Conservation (phyloP, 37 sponge, comb jelly and placozoan genomes). For the Theonella swinhoei region DNA sequence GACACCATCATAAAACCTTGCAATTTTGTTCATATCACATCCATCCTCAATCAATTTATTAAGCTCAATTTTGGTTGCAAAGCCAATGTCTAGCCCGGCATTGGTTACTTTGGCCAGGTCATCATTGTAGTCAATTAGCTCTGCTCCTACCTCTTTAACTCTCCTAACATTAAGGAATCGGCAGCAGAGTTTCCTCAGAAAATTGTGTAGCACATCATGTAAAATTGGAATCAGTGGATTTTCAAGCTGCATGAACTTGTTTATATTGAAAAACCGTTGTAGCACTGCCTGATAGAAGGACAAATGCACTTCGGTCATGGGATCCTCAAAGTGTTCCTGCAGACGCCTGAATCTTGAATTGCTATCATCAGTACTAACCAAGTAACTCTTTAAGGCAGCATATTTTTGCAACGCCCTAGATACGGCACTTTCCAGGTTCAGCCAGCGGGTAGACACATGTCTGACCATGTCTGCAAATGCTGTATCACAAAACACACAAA, state of each 20-base stretch:
- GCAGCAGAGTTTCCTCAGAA: slow-evolving; percentile 23
- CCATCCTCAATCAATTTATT: slow-evolving; percentile 20
- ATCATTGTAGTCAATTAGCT: slow-evolving; percentile 3
- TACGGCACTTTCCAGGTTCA: slow-evolving; percentile 39
- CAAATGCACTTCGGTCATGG: slow-evolving; percentile 43
- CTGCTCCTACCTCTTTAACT: slow-evolving; percentile 4
- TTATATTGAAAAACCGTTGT: slow-evolving; percentile 10
- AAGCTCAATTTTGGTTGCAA: slow-evolving; percentile 14
- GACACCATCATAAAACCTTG: no score
- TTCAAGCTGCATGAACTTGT: slow-evolving; percentile 27
- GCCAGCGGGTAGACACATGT: slow-evolving; percentile 47
- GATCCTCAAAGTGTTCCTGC: slow-evolving; percentile 17
- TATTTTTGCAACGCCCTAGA: slow-evolving; percentile 20
- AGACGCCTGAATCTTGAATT: slow-evolving; percentile 10
- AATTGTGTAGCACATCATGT: slow-evolving; percentile 12
- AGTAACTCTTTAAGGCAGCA: slow-evolving; percentile 23
- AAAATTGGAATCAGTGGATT: slow-evolving; percentile 27
- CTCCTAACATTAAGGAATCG: slow-evolving; percentile 19
- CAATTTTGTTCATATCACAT: no score
- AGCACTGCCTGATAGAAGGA: slow-evolving; percentile 44
- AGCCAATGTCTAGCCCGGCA: slow-evolving; percentile 36
- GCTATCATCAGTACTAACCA: slow-evolving; percentile 8
- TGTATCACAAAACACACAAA: slow-evolving; percentile 57
- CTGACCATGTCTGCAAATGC: slow-evolving; percentile 38
- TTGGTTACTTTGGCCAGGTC: slow-evolving; percentile 6